Base-by-base conservation (phyloP, 92 coral and sea anemone genomes). In the Pocillopora grandis region DNA sequence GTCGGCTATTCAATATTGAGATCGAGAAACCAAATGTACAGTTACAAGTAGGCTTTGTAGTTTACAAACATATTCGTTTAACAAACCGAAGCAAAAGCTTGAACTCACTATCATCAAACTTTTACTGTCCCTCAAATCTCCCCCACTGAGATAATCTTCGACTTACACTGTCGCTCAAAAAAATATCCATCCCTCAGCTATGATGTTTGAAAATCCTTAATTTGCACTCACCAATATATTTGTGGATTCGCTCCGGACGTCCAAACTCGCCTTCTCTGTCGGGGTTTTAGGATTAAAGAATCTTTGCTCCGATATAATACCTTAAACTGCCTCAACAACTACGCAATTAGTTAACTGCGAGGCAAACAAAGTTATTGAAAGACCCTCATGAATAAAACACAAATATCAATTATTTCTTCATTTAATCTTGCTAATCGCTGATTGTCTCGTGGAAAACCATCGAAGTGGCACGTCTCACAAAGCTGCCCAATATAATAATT, bases 321-420 rank as follows among this genome's bases (percentile, higher is more conserved):
- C 61, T 57, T 19, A 59, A 68, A 20, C 70, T 55, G n/a, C 67
- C 18, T 35, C 68, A 9, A 81, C 59, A 68, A 55, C 62, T 20
- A 71, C 55, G 69, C 71, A 81, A 81, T 71, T 81, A 70, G 66
- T 59, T 59, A 81, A 61, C 69, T 33, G 9, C 33, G 67, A 37
- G 23, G 60, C 69, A 59, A 81, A 81, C 77, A 71, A 71, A 56
- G 58, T 81, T 20, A 81, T 36, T 81, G 70, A 81, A 70, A 71
- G 63, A 42, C 66, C 35, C 85, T 81, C 85, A 81, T 81, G 85
- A 81, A 81, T 81, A 71, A 81, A 59, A 58, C 68, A 81, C 77
- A 58, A 67, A 52, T 67, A 68, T 10, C 76, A 80, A 80, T 81
- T 71, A 81, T 76, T 71, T 81, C 59, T 71, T 56, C 76, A 60